Conservation (phyloP, 30 jellyfish, hydroid and myxozoan genomes). For the Aurelia aurita region DNA sequence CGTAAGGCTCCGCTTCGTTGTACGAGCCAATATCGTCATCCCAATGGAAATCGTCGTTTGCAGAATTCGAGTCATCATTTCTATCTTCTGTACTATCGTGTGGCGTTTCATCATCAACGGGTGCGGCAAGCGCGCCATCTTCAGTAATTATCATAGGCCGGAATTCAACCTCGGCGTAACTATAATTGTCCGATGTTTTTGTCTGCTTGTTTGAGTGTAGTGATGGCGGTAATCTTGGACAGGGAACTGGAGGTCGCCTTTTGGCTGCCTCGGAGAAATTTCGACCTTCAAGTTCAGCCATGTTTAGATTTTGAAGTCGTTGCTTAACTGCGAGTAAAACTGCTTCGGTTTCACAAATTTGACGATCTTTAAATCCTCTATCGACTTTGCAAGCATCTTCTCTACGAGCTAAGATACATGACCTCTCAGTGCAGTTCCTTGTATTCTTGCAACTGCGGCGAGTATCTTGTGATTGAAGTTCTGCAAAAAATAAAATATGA, state of each 20-base stretch:
- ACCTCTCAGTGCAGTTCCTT: too few relatives aligned
- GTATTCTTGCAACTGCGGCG: too few relatives aligned
- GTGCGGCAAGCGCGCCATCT: constrained; percentile 72
- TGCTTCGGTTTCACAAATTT: neutral
- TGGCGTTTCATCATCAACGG: constrained; percentile 1
- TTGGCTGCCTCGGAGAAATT: neutral
- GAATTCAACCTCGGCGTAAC: constrained; percentile 78
- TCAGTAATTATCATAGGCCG: constrained; percentile 76
- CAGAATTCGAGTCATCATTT: neutral
- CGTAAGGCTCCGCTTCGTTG: neutral
- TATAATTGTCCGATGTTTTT: constrained; percentile 39
- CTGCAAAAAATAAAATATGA: too few relatives aligned
- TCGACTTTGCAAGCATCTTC: neutral
- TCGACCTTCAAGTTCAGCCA: constrained; percentile 20
- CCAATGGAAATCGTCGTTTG: constrained; percentile 39
- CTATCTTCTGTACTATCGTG: constrained; percentile 9
- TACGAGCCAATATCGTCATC: constrained; percentile 44
- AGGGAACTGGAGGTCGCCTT: constrained; percentile 64
- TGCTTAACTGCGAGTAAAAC: constrained; percentile 14
- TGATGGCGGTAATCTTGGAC: constrained; percentile 44
- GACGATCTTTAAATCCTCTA: neutral
- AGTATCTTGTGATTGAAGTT: too few relatives aligned
- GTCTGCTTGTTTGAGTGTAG: constrained; percentile 24
- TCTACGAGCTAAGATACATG: neutral
- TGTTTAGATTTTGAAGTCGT: constrained; percentile 10